phyloP scores from a whole-genome alignment of 2,113 vertebrate genomes.

The Rhea americana region DNA sequence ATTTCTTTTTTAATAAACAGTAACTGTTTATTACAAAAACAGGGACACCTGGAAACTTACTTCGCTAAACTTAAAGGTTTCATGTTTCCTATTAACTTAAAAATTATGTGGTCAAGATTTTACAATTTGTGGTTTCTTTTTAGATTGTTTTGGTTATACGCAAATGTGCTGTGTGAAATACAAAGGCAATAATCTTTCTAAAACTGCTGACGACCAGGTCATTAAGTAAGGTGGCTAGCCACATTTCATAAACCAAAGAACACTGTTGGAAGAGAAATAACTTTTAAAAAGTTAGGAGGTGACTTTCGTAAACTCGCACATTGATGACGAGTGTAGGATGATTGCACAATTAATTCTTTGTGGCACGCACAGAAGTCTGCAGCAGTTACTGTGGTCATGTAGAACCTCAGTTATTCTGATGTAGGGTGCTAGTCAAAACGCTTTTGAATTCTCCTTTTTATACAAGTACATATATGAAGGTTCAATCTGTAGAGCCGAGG shows the following conservation, averaged over 20 bases:
- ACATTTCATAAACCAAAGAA: constrained; percentile 56
- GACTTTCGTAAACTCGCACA: constrained; percentile 48
- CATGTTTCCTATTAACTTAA: constrained; percentile 68
- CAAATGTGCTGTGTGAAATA: constrained; percentile 58
- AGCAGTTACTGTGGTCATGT: neutral
- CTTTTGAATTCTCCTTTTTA: constrained; percentile 46
- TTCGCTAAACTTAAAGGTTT: constrained; percentile 34
- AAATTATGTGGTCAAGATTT: constrained; percentile 58
- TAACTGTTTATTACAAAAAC: constrained; percentile 66
- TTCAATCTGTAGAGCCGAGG: neutral
- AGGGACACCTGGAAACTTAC: constrained; percentile 67
- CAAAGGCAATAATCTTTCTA: constrained; percentile 64
- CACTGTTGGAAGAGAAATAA: constrained; percentile 64
- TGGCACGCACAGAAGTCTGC: constrained; percentile 19
- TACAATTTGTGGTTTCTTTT: constrained; percentile 67
- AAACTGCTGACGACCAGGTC: constrained; percentile 67
- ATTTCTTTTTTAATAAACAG: constrained; percentile 44
- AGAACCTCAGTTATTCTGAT: constrained; percentile 46
- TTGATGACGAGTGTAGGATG: constrained; percentile 55
- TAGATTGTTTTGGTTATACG: constrained; percentile 62
- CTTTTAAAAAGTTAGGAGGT: constrained; percentile 67
- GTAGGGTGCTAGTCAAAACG: neutral
- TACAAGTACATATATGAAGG: neutral
- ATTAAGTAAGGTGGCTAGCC: constrained; percentile 58
- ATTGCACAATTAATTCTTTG: constrained; percentile 69